Conservation (phyloP, 2,888 invertebrate species). For the Salticus scenicus region DNA sequence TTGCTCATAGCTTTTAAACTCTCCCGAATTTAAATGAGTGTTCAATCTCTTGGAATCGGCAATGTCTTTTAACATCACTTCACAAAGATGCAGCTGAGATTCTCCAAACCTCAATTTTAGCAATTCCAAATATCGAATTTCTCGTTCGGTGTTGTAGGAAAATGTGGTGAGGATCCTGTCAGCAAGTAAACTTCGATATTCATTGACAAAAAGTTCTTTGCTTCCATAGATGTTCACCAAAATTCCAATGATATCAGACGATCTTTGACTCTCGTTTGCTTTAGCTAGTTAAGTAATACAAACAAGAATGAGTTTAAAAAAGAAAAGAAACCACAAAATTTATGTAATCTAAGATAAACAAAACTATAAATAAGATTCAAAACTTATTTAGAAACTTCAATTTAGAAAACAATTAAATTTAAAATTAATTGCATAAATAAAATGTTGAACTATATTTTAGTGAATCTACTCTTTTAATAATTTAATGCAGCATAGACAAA, state of each 20-base stretch:
- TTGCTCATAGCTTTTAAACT: slow-evolving; percentile 67
- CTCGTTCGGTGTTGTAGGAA: slow-evolving; percentile 91
- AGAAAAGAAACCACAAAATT: no score
- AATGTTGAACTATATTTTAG: no score
- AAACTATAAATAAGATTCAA: no score
- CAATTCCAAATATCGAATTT: slow-evolving; percentile 93
- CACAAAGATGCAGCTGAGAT: slow-evolving; percentile 95
- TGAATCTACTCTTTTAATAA: no score
- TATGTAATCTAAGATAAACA: no score
- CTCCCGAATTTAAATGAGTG: slow-evolving; percentile 77
- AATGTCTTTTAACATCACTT: slow-evolving; percentile 98
- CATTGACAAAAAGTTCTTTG: slow-evolving; percentile 97
- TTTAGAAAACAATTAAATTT: no score
- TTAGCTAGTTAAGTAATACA: slow-evolving; percentile 76
- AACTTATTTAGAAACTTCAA: no score
- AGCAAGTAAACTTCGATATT: slow-evolving; percentile 94
- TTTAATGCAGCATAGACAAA: no score
- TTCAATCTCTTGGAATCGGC: slow-evolving; percentile 96
- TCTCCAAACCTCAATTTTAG: slow-evolving; percentile 96
- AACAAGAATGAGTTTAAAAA: not conserved
- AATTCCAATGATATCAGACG: slow-evolving; percentile 97
- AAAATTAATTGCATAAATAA: no score
- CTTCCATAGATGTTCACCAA: slow-evolving; percentile 98
- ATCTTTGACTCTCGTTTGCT: slow-evolving; percentile 78
- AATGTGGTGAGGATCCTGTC: slow-evolving; percentile 89